Evolutionary conservation across 2,888 invertebrate genomes (phyloP).

Genomic region (Ochropleura leucogaster): DNA sequence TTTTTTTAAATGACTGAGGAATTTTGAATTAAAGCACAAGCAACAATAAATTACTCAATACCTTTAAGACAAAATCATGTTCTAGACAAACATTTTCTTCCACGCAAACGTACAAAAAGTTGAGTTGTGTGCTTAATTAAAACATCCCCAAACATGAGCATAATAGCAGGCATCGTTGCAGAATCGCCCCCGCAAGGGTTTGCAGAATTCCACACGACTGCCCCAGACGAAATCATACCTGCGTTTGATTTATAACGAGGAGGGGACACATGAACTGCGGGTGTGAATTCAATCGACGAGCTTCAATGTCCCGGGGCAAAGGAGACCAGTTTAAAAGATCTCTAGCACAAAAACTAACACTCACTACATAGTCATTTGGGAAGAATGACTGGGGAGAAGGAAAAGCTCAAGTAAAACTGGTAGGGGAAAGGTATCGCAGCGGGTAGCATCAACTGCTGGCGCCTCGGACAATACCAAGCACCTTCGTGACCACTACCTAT

Average conservation of each 20-base stretch:
- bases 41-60: conserved; percentile 43
- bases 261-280: conserved; percentile 85
- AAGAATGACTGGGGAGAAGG: conserved; percentile 51
- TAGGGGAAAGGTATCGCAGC: conserved; percentile 81
- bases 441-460: conserved; percentile 84
- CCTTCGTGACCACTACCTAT: conserved; percentile 88
- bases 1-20: conserved; percentile 70
- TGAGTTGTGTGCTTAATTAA: conserved; percentile 67
- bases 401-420: conserved; percentile 75
- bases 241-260: conserved; percentile 89
- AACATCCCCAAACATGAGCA: conserved; percentile 70
- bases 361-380: conserved; percentile 53
- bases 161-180: conserved; percentile 68
- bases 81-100: conserved; percentile 13
- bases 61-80: conserved; percentile 30
- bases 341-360: conserved; percentile 63
- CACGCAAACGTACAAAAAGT: conserved; percentile 2
- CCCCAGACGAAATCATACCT: conserved; percentile 86
- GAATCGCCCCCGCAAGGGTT: conserved; percentile 76
- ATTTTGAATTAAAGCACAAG: conserved; percentile 40
- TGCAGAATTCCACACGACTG: conserved; percentile 82
- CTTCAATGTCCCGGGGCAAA: conserved; percentile 78
- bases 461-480: conserved; percentile 81
- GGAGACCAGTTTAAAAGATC: conserved; percentile 73
- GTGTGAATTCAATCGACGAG: conserved; percentile 86